Base-by-base conservation (phyloP, 2,888 invertebrate species). In the Papilio elwesi region DNA sequence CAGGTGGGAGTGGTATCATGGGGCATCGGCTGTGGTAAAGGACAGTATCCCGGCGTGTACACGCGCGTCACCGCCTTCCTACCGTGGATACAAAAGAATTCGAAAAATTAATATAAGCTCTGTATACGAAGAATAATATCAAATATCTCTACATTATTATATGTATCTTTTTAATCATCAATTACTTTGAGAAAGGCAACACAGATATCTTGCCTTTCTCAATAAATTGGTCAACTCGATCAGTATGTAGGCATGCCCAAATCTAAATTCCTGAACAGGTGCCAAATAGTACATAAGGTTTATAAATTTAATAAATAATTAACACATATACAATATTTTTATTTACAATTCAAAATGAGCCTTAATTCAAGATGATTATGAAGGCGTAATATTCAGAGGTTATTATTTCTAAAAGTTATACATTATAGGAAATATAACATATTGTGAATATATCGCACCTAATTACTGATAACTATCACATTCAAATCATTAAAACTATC, bases 21-120 rank as follows among this genome's bases (percentile, higher is more conserved):
- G 97, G 98, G 98, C 76, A 98, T 98, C 80, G 98, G 97, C 52
- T 98, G 98, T 85, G 98, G 98, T 71, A 97, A 98, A 90, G 97
- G 97, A 26, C 97, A 97, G 84, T 98, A 97, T 90, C 98, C 98
- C 0, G 98, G 98, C 15, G 98, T 98, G 5, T 98, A 98, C 88
- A 97, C 98, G 0, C 95, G 98, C 79, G 96, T 98, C 74, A 96
- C 97, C 64, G 95, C 96, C 79, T 97, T 97, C 93, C 87, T 97
- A 80, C 96, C 97, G 38, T 98, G 98, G 98, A 97, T 98, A 83
- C 95, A 95, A 82, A 97, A 97, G 89, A 98, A 98, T 89, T 94
- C 97, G 70, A 96, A 96, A 88, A 48, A 68, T 49, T 68, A 65
- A 68, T 15, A 59, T n/a, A 49, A 38, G 49, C 1, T n/a, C n/a